Evolutionary conservation across 2,888 invertebrate species (phyloP).

Genomic region (Julus scandinavius): DNA sequence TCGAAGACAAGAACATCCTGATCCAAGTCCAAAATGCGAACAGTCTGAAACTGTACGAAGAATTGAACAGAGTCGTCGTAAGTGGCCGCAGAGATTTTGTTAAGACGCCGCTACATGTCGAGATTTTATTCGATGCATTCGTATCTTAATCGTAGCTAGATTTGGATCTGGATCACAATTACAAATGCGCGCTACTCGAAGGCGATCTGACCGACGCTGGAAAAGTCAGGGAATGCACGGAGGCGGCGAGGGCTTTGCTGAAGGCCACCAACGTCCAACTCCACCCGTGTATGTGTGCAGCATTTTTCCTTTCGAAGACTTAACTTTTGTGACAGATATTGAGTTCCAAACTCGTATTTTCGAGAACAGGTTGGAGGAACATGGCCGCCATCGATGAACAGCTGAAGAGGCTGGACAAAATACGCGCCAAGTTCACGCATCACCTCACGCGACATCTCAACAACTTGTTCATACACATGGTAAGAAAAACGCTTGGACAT

Average conservation of each 20-base stretch:
- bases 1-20: constrained; percentile 88
- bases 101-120: too few species aligned
- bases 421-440: constrained; percentile 82
- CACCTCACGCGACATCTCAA: constrained; percentile 90
- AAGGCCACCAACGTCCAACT: constrained; percentile 74
- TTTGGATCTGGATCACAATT: constrained; percentile 76
- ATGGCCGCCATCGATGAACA: constrained; percentile 85
- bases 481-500: constrained; percentile 62
- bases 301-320: constrained; percentile 1
- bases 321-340: background rate
- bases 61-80: constrained; percentile 82
- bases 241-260: constrained; percentile 79
- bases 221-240: constrained; percentile 68
- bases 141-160: constrained; percentile 69
- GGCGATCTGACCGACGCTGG: constrained; percentile 77
- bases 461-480: constrained; percentile 94
- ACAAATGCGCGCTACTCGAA: constrained; percentile 76
- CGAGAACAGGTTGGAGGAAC: constrained; percentile 63
- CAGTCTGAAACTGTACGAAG: constrained; percentile 80
- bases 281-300: constrained; percentile 63
- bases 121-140: background rate
- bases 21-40: constrained; percentile 87
- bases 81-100: constrained; percentile 63
- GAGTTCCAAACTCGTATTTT: background rate
- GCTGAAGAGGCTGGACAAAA: constrained; percentile 79